phyloP scores from a whole-genome alignment of 2,797 vertebrate species.

The Sphenodon punctatus region DNA sequence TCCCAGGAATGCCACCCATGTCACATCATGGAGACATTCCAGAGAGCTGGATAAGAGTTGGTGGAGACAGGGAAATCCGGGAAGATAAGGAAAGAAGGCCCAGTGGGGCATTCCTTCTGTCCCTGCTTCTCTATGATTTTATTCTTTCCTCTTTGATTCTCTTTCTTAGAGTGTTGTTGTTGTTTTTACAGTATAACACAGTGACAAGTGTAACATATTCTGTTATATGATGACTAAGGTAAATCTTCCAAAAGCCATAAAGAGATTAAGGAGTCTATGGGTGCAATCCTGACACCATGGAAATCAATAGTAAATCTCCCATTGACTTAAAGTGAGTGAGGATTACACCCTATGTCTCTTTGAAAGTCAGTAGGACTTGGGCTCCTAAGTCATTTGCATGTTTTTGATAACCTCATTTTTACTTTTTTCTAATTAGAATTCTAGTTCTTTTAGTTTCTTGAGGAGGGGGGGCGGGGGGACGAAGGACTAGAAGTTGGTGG shows the following conservation, averaged over 20 bases:
- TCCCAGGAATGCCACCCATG: background rate
- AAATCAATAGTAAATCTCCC: background rate
- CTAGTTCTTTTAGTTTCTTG: too few relatives aligned
- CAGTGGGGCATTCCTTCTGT: background rate
- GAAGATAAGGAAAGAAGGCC: background rate
- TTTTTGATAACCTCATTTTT: too few relatives aligned
- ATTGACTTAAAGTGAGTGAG: background rate
- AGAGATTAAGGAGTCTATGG: too few relatives aligned
- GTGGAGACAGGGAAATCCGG: background rate
- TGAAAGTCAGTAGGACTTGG: too few relatives aligned
- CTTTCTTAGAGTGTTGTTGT: background rate
- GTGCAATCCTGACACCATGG: background rate
- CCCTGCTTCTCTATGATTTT: background rate
- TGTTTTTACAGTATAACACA: background rate
- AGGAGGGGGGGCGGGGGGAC: too few relatives aligned
- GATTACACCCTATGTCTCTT: too few relatives aligned
- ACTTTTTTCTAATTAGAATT: too few relatives aligned
- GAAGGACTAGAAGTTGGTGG: too few relatives aligned
- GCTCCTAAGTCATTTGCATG: too few relatives aligned
- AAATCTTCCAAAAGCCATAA: too few relatives aligned
- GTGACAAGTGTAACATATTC: background rate
- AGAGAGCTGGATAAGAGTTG: background rate
- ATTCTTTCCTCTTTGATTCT: background rate
- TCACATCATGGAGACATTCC: slow-evolving; percentile 26
- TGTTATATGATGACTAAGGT: background rate